These are phyloP conservation scores for Mylabris phalerata DNA, from an alignment of 1,140 invertebrate genomes.

Conservation along the genomic window DNA sequence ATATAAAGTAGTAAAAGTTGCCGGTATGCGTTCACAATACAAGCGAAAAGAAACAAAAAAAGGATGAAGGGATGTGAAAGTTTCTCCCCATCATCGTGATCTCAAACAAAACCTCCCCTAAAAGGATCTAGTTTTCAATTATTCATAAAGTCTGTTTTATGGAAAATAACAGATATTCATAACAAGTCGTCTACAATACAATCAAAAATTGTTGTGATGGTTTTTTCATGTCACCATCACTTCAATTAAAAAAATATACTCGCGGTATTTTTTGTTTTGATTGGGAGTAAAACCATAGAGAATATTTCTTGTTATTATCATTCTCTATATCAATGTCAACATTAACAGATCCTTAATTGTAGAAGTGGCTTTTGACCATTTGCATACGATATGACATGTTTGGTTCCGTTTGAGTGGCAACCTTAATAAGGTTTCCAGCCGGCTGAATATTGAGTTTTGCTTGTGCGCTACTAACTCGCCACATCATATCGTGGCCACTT, in stretches of 20 bases:
- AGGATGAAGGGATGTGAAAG: conserved; percentile 4
- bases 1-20: conserved; percentile 14
- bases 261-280: too few relatives aligned
- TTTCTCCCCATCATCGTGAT: conserved; percentile 7
- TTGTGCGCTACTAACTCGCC: conserved; percentile 28
- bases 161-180: conserved; percentile 15
- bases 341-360: conserved; percentile 24
- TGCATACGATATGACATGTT: conserved; percentile 34
- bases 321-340: conserved; percentile 10
- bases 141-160: conserved; percentile 19
- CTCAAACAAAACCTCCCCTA: conserved; percentile 16
- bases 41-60: conserved; percentile 1
- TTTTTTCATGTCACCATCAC: too few relatives aligned
- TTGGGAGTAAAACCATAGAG: too few relatives aligned
- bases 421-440: conserved; percentile 43
- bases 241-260: too few relatives aligned
- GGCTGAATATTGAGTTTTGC: conserved; percentile 43
- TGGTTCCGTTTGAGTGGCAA: conserved; percentile 35
- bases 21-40: conserved; percentile 1
- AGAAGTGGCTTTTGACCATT: conserved; percentile 25
- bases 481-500: conserved; percentile 36
- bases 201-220: too few relatives aligned
- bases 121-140: conserved; percentile 18
- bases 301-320: background rate
- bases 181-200: too few relatives aligned